These are phyloP conservation scores for Piezodorus guildinii DNA, from an alignment of 1,140 invertebrate genomes.

Conservation along the genomic window DNA sequence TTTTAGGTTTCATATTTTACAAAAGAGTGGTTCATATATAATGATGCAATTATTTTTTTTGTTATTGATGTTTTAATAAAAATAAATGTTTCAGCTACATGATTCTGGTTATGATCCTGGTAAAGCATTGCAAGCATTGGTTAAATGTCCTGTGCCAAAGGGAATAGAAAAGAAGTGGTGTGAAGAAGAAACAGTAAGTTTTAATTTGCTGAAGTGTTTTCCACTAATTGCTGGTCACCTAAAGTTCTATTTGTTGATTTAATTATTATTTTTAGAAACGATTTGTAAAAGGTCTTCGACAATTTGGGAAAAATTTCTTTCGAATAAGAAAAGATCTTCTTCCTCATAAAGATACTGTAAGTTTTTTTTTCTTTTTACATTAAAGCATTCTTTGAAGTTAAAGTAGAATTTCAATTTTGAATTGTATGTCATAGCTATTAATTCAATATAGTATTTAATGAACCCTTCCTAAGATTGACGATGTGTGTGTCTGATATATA, in stretches of 20 bases:
- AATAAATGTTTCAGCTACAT: constrained; percentile 58
- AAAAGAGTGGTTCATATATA: too few species aligned
- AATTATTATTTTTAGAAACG: constrained; percentile 52
- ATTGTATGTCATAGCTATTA: too few species aligned
- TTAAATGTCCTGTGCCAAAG: constrained; percentile 92
- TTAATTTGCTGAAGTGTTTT: neutral
- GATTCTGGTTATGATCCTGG: constrained; percentile 90
- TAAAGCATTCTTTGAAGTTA: too few species aligned
- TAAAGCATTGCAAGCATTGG: constrained; percentile 86
- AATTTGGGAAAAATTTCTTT: constrained; percentile 99
- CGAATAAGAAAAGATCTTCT: constrained; percentile 92
- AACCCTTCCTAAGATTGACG: too few species aligned
- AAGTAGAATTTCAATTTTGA: too few species aligned
- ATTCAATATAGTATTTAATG: too few species aligned
- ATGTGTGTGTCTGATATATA: too few species aligned
- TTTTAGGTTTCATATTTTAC: too few species aligned
- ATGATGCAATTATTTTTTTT: too few species aligned
- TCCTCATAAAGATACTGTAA: constrained; percentile 89
- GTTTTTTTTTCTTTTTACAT: constrained; percentile 29
- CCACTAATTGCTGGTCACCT: constrained; percentile 26
- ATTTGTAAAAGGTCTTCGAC: constrained; percentile 93
- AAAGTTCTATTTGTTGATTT: constrained; percentile 23
- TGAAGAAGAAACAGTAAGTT: constrained; percentile 82
- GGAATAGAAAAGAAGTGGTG: constrained; percentile 96
- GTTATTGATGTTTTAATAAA: too few species aligned